Evolutionary conservation across 2,797 vertebrate genomes (phyloP), one percentile per base, ranked within the genome.

Genomic region (Loris lydekkerianus): DNA sequence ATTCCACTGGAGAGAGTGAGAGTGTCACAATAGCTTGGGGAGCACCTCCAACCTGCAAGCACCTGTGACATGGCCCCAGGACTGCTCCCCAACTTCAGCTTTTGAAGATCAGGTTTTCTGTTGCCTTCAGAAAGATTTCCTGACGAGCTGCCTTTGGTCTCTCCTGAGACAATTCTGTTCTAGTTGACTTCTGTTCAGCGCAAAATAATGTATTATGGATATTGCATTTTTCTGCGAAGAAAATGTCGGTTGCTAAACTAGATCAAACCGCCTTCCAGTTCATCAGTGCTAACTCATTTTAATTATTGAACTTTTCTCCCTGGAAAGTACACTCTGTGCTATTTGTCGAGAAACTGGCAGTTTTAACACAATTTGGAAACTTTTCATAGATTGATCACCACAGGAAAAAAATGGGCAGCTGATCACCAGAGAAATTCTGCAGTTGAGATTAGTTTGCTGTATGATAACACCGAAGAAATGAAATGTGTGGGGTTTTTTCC

Each of bases 231-330:
- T 93, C 93, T 98, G 95, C 97, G 97, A 97, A 97, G 96, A 98
- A 98, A 98, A 97, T 93, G 95, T 98, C 95, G 93, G 95, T 96
- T 97, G 95, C 97, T 98, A 95, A 98, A 97, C 85, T 98, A 98
- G 97, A 98, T 98, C 98, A 98, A 98, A 98, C 96, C 91, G 83
- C 98, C 96, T 95, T 98, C 93, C 95, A 95, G 87, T 3, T 69
- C 96, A 97, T 97, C 95, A 29, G 93, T 97, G 97, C 97, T 97
- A 98, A 97, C 95, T 98, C 97, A 98, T 98, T 98, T 98, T 98
- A 98, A 98, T 98, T 98, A 98, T 98, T 98, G 98, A 98, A 98
- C 97, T 92, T 93, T 92, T 98, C 97, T 97, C 98, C 96, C 96
- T 93, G 97, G 97, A 98, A 98, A 98, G 96, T 97, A 87, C 49